Conservation (phyloP, 2,888 invertebrate genomes). For the Aporophyla nigra region DNA sequence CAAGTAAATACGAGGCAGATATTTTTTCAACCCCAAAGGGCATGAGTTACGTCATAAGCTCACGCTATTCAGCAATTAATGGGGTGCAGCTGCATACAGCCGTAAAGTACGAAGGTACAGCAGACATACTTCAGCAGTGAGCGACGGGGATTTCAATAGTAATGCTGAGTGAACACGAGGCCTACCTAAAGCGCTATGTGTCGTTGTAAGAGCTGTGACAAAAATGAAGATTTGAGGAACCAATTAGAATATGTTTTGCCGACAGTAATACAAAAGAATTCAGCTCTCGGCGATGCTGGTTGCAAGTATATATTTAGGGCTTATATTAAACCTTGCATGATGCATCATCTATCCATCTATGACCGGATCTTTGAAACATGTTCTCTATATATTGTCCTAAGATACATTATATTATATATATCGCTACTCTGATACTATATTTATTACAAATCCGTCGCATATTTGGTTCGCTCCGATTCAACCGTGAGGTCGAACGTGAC, state of each 20-base stretch:
- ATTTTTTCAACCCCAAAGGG: conserved; percentile 58
- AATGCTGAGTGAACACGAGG: conserved; percentile 12
- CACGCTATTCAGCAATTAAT: conserved; percentile 67
- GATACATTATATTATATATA: too few relatives aligned
- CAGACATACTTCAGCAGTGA: conserved; percentile 3
- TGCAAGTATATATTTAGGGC: not conserved
- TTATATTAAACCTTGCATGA: not conserved
- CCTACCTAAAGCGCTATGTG: not conserved
- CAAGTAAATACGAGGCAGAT: conserved; percentile 42
- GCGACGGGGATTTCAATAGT: conserved; percentile 18
- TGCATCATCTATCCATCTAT: too few relatives aligned
- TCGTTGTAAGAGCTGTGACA: not conserved
- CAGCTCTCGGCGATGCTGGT: not conserved
- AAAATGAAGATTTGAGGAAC: not conserved
- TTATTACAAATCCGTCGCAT: conserved; percentile 47
- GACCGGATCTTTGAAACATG: not conserved
- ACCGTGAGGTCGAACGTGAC: conserved; percentile 58
- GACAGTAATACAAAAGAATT: too few relatives aligned
- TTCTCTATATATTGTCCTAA: too few relatives aligned
- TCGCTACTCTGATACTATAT: conserved; percentile 18
- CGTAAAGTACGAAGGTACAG: conserved; percentile 19
- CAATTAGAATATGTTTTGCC: too few relatives aligned
- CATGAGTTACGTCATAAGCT: conserved; percentile 63
- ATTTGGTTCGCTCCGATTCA: conserved; percentile 50
- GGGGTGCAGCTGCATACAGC: conserved; percentile 67